Base-by-base conservation (phyloP, 2,797 vertebrate species). In the Mionectes olivaceus region DNA sequence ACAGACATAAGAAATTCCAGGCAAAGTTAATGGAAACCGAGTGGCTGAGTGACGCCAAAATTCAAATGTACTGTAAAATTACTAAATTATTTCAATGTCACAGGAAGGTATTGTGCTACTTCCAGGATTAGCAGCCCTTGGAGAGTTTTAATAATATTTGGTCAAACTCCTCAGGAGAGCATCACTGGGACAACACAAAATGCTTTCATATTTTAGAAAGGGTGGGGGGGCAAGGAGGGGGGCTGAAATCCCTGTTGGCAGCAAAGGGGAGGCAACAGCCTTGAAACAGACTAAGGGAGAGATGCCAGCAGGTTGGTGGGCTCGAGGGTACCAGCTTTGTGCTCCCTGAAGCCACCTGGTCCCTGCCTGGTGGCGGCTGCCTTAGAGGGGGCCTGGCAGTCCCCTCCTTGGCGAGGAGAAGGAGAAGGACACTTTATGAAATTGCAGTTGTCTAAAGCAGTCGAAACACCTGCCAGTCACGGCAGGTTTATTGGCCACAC, bases 61-160 rank as follows among this genome's bases (percentile, higher is more conserved):
- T 98, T 95, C 97, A 96, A 98, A 98, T 96, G 97, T 97, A 96
- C 96, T 98, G 96, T 98, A 98, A 98, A 98, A 98, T 97, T 92
- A 96, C 95, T 94, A 95, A 97, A 98, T 95, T 61, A 97, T 97
- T 97, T 97, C 98, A 97, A 95, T 97, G 97, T 96, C 98, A 97
- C 88, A 94, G 95, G 93, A 91, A 97, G 94, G 87, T 67, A 35
- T 70, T 28, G 49, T 8, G 12, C 52, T 89, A 32, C 89, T 90
- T 87, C 95, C 97, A 97, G 94, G 95, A 97, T 96, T 97, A 98
- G 96, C 90, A 97, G 95, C 82, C 93, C 92, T 97, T 13, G 89
- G 92, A 94, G 94, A 83, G 92, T 93, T 96, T 96, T 96, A 96
- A 97, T 95, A 96, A 97, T 87, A 95, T 97, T 97, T 97, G 93